Percentiles rank a stretch among this genome's conserved stretches.
Conservation (phyloP, 2,888 invertebrate species). For the Chymomyza caudatula region DNA sequence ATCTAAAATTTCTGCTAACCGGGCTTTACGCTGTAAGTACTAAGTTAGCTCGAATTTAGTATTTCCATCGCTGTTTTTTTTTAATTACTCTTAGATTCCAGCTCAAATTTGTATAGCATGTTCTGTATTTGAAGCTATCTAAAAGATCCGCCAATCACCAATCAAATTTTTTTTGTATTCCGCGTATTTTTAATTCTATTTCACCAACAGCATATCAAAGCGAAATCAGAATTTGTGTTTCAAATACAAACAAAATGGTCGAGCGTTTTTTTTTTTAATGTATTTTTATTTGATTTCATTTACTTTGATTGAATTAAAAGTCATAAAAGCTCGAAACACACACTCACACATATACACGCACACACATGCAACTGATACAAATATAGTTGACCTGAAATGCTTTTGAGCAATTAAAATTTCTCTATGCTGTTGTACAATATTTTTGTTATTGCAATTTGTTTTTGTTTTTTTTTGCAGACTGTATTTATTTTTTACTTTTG, state of each 20-base stretch:
- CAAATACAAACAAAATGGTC: slow-evolving; percentile 9
- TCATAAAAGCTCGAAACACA: slow-evolving; percentile 39
- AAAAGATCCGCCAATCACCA: too few species aligned
- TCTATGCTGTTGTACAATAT: slow-evolving; percentile 38
- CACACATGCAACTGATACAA: neutral
- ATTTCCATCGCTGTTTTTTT: too few species aligned
- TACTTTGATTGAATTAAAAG: slow-evolving; percentile 62
- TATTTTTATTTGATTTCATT: slow-evolving; percentile 40
- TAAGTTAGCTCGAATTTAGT: too few species aligned
- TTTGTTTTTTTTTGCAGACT: slow-evolving; percentile 14
- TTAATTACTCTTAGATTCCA: too few species aligned
- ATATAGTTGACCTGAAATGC: slow-evolving; percentile 10
- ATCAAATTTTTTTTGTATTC: too few species aligned
- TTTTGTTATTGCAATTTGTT: slow-evolving; percentile 27
- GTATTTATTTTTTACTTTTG: slow-evolving; percentile 36
- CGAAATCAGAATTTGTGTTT: slow-evolving; percentile 18
- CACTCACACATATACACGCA: slow-evolving; percentile 27
- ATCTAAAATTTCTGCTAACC: too few species aligned
- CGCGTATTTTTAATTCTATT: slow-evolving; percentile 7
- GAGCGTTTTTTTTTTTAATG: too few species aligned
- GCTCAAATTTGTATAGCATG: too few species aligned
- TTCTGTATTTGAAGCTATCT: too few species aligned
- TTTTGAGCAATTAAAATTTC: slow-evolving; percentile 66
- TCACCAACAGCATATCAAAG: slow-evolving; percentile 25
- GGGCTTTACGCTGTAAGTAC: too few species aligned